Base-by-base conservation (phyloP, 2,888 invertebrate species). In the Lamproptera curius region DNA sequence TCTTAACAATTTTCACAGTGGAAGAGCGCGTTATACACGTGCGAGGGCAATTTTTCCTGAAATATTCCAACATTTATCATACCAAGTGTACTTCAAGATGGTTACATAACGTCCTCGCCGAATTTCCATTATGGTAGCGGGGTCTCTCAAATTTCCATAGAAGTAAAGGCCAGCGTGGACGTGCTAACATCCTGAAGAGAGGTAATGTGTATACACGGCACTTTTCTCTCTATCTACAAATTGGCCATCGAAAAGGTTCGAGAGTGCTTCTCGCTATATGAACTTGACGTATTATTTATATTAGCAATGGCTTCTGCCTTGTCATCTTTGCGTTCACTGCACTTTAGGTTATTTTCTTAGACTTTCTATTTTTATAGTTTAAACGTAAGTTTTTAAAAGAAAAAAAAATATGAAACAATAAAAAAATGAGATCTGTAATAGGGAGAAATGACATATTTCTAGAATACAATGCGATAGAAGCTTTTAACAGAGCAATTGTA, bases 141-240 rank as follows among this genome's bases (percentile, higher is more conserved):
- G 16, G 20, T n/a, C 16, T 40, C 43, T 54, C 43, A 38, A 45
- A 47, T 50, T 44, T 49, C 44, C 46, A 48, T 50, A 47, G 46
- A 33, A 39, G 44, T 16, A 55, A 46, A 51, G 50, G 53, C 46
- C 50, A 34, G 23, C 45, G 46, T 42, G 43, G 56, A 53, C 55
- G 56, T 55, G 56, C 62, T 56, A 65, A 63, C 62, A 61, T 46
- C 46, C 52, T 53, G 52, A 56, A 62, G 59, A 53, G 55, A 61
- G 62, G 65, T 73, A 73, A 74, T 73, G 75, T 77, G 72, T 78
- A 68, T 75, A 70, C 70, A 54, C 44, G 58, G 48, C 65, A 62
- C 47, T 48, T 42, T 41, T 26, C 33, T 20, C 65, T 67, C 53
- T 50, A 54, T 51, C 55, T 52, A 52, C 52, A 57, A 68, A 70